phyloP scores from a whole-genome alignment of 1,140 invertebrate species.

The Tachypleus tridentatus region DNA sequence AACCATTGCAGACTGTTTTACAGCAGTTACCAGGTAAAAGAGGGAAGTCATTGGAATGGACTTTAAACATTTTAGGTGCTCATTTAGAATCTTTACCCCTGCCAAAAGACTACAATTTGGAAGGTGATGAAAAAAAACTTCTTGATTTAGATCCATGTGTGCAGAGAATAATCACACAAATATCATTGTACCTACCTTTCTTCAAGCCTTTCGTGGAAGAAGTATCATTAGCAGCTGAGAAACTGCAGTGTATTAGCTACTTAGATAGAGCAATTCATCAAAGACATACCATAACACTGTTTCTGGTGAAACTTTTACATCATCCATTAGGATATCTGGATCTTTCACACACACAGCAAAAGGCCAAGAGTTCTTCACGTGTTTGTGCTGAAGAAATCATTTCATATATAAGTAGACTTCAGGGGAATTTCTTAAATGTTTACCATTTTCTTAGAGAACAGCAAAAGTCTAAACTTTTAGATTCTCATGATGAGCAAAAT shows the following conservation, averaged over 20 bases:
- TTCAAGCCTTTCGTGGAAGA: too few species aligned
- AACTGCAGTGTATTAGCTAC: background rate
- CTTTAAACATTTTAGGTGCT: constrained; percentile 9
- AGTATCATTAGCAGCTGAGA: too few species aligned
- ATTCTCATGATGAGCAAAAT: too few species aligned
- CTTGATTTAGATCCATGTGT: constrained; percentile 11
- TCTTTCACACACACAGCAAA: background rate
- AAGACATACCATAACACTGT: constrained; percentile 6
- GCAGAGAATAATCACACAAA: constrained; percentile 3
- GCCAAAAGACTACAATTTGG: constrained; percentile 8
- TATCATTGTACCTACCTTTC: constrained; percentile 1
- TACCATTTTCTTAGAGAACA: too few species aligned
- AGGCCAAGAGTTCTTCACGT: constrained; percentile 8
- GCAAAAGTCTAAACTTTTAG: too few species aligned
- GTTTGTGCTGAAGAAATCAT: constrained; percentile 1
- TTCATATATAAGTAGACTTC: too few species aligned
- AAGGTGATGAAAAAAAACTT: constrained; percentile 12
- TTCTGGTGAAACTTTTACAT: constrained; percentile 8
- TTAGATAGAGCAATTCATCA: constrained; percentile 1
- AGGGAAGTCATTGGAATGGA: constrained; percentile 11
- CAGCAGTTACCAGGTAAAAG: constrained; percentile 11
- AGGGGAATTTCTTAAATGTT: too few species aligned
- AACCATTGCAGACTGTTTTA: constrained; percentile 4
- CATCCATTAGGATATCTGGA: constrained; percentile 13
- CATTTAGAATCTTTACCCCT: constrained; percentile 9